Percentiles rank a stretch among this genome's conserved stretches.
Conservation (phyloP, 1,140 invertebrate species). For the Antheraea mylitta region DNA sequence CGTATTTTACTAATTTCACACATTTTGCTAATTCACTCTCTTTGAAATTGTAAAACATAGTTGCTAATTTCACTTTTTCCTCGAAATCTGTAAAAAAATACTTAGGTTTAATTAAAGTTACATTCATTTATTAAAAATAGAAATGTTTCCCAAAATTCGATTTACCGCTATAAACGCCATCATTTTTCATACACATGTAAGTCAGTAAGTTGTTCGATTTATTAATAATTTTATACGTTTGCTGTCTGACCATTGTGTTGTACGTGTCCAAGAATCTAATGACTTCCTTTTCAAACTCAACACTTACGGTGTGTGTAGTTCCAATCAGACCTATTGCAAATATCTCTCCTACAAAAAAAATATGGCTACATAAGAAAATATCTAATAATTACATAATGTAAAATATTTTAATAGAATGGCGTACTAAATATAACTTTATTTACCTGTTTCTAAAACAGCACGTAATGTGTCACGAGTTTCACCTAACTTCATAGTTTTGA, state of each 20-base stretch:
- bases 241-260: conserved; percentile 62
- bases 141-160: not conserved
- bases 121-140: not conserved
- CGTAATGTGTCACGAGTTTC: conserved; percentile 36
- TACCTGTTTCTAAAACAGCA: conserved; percentile 63
- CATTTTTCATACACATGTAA: conserved; percentile 69
- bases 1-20: conserved; percentile 56
- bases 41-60: conserved; percentile 59
- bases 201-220: conserved; percentile 57
- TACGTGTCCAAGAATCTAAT: conserved; percentile 62
- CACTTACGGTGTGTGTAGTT: conserved; percentile 43
- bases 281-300: conserved; percentile 58
- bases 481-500: conserved; percentile 64
- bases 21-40: conserved; percentile 53
- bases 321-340: conserved; percentile 50
- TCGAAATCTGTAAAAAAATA: conserved; percentile 50
- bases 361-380: not conserved
- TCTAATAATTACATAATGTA: not conserved
- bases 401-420: not conserved
- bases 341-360: conserved; percentile 47
- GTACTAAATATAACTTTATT: not conserved
- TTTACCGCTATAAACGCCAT: conserved; percentile 47
- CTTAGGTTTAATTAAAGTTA: not conserved
- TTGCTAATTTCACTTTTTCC: conserved; percentile 65
- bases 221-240: conserved; percentile 61